Evolutionary conservation across 2,797 vertebrate genomes (phyloP).

Genomic region (Sarcophilus harrisii): DNA sequence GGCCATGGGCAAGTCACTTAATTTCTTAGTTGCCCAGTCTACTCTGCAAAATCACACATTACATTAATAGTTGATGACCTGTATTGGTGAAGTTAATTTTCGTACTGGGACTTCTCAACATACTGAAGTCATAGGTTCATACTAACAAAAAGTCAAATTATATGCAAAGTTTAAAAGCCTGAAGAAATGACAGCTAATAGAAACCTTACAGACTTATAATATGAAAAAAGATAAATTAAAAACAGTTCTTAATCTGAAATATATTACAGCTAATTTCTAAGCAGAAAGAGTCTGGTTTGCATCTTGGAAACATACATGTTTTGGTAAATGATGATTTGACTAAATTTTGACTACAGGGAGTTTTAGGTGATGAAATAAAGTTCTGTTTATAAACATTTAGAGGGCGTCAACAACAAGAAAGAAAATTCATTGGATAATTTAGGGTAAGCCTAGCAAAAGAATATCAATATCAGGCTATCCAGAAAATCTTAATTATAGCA

Average conservation of each 20-base stretch:
- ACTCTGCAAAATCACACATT: not conserved
- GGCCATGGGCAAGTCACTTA: not conserved
- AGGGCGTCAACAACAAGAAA: constrained; percentile 23
- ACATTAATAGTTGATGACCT: not conserved
- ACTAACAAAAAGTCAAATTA: not conserved
- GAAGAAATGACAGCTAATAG: not conserved
- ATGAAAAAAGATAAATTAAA: not conserved
- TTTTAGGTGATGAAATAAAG: constrained; percentile 32
- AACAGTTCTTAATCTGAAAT: not conserved
- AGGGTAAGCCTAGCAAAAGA: constrained; percentile 25
- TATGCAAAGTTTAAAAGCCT: constrained; percentile 6
- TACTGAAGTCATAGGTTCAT: not conserved
- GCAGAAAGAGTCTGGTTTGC: not conserved
- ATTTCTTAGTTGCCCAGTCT: not conserved
- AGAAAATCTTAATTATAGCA: constrained; percentile 7
- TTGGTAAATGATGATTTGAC: constrained; percentile 23
- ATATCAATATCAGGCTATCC: constrained; percentile 11
- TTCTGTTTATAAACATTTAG: constrained; percentile 51
- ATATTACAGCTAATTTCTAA: constrained; percentile 24
- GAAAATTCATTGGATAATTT: constrained; percentile 28
- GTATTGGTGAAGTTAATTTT: not conserved
- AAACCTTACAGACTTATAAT: not conserved
- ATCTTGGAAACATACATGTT: constrained; percentile 3
- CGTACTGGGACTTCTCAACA: not conserved
- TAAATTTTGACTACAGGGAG: constrained; percentile 41